These are phyloP conservation scores for Philopotamus ludificatus DNA, from an alignment of 1,140 invertebrate genomes.

Conservation along the genomic window DNA sequence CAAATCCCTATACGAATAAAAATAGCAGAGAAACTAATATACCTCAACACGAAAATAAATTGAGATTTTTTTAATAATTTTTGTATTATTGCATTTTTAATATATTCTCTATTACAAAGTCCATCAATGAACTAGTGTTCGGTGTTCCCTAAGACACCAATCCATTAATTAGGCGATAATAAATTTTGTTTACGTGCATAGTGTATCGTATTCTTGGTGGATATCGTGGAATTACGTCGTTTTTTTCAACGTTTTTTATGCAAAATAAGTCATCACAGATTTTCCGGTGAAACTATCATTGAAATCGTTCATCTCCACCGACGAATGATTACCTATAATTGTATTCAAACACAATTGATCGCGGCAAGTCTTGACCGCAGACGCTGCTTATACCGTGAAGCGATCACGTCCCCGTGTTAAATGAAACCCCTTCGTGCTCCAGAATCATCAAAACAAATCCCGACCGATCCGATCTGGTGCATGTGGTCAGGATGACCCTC, in stretches of 20 bases:
- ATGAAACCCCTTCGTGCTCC: conserved; percentile 1
- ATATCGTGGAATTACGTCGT: not conserved
- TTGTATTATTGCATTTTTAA: no score
- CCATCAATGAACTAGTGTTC: no score
- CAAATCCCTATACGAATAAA: no score
- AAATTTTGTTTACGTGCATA: no score
- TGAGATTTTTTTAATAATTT: no score
- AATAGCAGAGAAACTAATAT: no score
- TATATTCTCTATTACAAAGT: no score
- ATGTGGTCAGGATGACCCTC: no score
- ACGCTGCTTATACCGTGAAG: conserved; percentile 10
- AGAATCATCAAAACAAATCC: conserved; percentile 8
- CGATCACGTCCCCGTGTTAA: conserved; percentile 24
- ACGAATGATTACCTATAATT: no score
- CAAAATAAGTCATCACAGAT: not conserved
- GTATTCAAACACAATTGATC: not conserved
- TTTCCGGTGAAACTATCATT: not conserved
- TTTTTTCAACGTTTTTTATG: not conserved
- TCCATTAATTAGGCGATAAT: no score
- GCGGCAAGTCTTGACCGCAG: not conserved
- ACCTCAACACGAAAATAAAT: no score
- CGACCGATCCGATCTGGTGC: not conserved
- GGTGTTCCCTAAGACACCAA: no score
- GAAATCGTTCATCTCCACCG: not conserved
- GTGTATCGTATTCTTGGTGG: not conserved